Evolutionary conservation across 2,113 vertebrate genomes (phyloP).

Genomic region (Notechis scutatus): DNA sequence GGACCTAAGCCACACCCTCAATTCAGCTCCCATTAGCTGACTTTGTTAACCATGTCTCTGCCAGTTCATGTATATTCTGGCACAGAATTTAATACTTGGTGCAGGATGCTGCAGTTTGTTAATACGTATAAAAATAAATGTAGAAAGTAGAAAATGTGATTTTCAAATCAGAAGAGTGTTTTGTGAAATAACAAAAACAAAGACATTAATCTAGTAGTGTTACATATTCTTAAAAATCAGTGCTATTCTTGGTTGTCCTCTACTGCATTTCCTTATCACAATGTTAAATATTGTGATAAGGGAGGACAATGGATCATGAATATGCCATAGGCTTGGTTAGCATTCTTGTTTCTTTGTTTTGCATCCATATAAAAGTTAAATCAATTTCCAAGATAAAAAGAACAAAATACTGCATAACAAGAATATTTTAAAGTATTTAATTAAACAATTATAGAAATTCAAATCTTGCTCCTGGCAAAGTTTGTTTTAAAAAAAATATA

Average conservation of each 20-base stretch:
- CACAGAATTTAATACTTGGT: neutral
- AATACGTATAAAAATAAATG: slow-evolving; percentile 36
- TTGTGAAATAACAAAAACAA: slow-evolving; percentile 47
- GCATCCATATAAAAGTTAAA: slow-evolving; percentile 37
- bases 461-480: slow-evolving; percentile 28
- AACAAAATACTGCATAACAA: neutral
- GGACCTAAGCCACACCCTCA: too few relatives aligned
- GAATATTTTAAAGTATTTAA: slow-evolving; percentile 36
- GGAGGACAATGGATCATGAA: neutral
- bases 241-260: slow-evolving; percentile 45
- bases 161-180: slow-evolving; percentile 3
- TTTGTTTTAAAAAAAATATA: slow-evolving; percentile 27
- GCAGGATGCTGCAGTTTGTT: slow-evolving; percentile 8
- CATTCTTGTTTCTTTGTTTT: neutral
- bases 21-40: too few relatives aligned
- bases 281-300: neutral
- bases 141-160: slow-evolving; percentile 20
- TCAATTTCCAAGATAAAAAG: slow-evolving; percentile 42
- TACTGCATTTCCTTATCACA: slow-evolving; percentile 36
- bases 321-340: neutral
- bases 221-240: slow-evolving; percentile 28
- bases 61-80: too few relatives aligned
- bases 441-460: slow-evolving; percentile 35
- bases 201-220: slow-evolving; percentile 50
- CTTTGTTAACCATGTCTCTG: too few relatives aligned